These are phyloP conservation scores for Astur gentilis DNA, from an alignment of 2,113 vertebrate genomes.

Conservation along the genomic window DNA sequence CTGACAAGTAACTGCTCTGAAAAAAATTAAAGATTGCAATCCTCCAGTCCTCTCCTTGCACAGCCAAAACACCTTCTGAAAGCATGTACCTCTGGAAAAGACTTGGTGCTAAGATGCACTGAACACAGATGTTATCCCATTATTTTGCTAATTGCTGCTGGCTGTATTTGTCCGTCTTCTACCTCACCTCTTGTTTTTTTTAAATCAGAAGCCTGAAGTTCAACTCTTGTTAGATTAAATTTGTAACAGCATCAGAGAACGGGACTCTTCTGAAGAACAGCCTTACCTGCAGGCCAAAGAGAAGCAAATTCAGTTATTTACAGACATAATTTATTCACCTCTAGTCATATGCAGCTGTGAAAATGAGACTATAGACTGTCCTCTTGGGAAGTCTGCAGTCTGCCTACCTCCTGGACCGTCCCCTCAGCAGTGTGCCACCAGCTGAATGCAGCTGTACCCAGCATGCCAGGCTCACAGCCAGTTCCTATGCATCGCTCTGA, in stretches of 20 bases:
- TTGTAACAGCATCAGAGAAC: background rate
- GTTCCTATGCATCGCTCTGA: background rate
- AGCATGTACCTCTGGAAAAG: background rate
- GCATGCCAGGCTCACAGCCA: background rate
- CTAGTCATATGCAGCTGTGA: background rate
- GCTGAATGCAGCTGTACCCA: fast-evolving
- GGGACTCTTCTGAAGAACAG: background rate
- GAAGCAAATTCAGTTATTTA: background rate
- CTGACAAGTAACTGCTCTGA: background rate
- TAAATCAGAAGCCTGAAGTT: background rate
- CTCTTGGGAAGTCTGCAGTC: background rate
- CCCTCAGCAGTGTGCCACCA: fast-evolving
- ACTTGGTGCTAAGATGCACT: background rate
- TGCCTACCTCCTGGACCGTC: background rate
- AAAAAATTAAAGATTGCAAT: background rate
- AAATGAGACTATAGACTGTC: fast-evolving
- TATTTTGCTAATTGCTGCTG: background rate
- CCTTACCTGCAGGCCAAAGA: background rate
- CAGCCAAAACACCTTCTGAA: background rate
- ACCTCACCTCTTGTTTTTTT: background rate
- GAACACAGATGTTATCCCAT: background rate
- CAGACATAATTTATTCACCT: background rate
- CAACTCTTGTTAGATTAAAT: background rate
- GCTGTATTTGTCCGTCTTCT: background rate
- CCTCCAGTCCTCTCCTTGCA: background rate